Percentiles rank a stretch among this genome's conserved stretches.
Evolutionary conservation across 2,113 vertebrate species (phyloP).

Genomic region (Gnathonemus echidnorhynchus): DNA sequence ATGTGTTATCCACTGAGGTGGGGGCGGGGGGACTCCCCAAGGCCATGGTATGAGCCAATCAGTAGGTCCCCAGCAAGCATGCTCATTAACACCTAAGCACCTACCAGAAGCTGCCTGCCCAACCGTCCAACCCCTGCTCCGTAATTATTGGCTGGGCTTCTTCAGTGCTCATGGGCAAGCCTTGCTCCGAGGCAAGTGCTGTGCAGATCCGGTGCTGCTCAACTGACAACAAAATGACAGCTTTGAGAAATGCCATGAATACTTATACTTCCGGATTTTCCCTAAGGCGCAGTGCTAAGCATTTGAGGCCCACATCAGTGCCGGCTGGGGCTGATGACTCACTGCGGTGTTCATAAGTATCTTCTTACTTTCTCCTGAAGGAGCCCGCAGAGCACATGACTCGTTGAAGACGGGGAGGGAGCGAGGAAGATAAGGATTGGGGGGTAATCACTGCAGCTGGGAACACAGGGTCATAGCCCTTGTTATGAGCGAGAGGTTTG

Average conservation of each 20-base stretch:
- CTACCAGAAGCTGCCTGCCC: background rate
- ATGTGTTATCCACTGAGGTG: background rate
- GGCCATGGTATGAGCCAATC: background rate
- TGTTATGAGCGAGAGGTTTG: background rate
- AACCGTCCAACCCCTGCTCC: background rate
- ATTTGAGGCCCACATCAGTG: background rate
- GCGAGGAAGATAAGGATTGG: background rate
- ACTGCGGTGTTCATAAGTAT: background rate
- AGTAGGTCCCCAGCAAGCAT: background rate
- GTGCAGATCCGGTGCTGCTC: background rate
- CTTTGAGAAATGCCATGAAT: background rate
- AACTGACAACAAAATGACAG: constrained; percentile 19
- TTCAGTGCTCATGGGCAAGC: background rate
- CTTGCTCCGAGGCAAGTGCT: background rate
- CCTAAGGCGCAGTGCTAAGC: background rate
- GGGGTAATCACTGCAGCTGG: background rate
- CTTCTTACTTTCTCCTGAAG: background rate
- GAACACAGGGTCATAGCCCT: background rate
- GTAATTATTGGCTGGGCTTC: background rate
- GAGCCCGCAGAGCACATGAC: background rate
- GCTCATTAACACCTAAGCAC: background rate
- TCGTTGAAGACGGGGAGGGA: background rate
- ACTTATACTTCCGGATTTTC: background rate
- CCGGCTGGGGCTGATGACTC: background rate
- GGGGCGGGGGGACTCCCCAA: background rate